Evolutionary conservation across 2,888 invertebrate genomes (phyloP), one percentile per base, ranked within the genome.

Genomic region (Macaria notata): DNA sequence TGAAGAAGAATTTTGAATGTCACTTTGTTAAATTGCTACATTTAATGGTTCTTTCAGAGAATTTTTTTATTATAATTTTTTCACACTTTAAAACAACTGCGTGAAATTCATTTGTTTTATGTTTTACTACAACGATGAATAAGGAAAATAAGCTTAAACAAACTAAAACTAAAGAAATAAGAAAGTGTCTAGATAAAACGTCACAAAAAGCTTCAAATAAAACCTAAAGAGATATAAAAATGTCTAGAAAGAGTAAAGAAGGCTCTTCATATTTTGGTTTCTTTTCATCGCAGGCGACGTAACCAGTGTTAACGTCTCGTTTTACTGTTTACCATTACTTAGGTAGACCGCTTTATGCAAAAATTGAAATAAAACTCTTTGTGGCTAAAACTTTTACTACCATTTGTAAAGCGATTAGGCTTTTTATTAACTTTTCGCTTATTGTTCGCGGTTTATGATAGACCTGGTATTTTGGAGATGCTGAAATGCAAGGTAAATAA

Each of bases 181-280:
- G 19, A 19, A 19, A 19, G 19, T 19, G 19, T 19, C 19, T 19
- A 19, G 19, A 19, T 19, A 19, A 1, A 19, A 19, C 19, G 19
- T 19, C 19, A 2, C 19, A 19, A 19, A 19, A 2, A 36, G 33
- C 33, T 36, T 36, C 33, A 36, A 4, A 36, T 4, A 4, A 36
- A 36, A 7, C 4, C 33, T 36, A 7, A 6, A 36, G 19, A 36
- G 33, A 36, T 36, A 7, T 19, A 19, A 19, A 36, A 41, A 41
- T 19, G 4, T 19, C 31, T 6, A 9, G 39, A 39, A 30, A 36
- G 43, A 48, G 19, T 9, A 41, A 52, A 41, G 46, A 46, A 55
- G 49, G 54, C 53, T 66, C 65, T 60, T 47, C 0, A 31, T 56
- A 65, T 56, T 61, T 36, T 64, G 66, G 65, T 19, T 3, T 33